These are phyloP conservation scores for Agrochola litura DNA, from an alignment of 2,888 invertebrate species.

Conservation along the genomic window DNA sequence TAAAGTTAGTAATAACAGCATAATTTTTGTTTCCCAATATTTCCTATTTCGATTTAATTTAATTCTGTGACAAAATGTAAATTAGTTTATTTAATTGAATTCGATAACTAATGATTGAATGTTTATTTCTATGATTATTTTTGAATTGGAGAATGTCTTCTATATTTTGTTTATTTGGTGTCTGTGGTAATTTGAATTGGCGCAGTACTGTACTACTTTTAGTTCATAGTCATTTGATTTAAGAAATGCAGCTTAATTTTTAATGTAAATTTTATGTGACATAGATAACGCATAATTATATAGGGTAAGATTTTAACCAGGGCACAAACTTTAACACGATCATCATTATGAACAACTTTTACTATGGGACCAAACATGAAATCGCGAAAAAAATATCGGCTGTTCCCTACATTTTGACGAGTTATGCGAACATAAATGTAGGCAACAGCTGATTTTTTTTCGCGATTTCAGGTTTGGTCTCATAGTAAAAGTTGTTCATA, in stretches of 20 bases:
- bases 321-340: no score
- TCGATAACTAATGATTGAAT: slow-evolving; percentile 53
- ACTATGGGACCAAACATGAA: no score
- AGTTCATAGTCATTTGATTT: slow-evolving; percentile 48
- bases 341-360: no score
- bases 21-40: slow-evolving; percentile 42
- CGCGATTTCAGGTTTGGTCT: no score
- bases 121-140: slow-evolving; percentile 54
- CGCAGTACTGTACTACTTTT: slow-evolving; percentile 54
- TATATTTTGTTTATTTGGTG: slow-evolving; percentile 54
- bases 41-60: slow-evolving; percentile 41
- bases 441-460: no score
- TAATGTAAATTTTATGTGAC: slow-evolving; percentile 53
- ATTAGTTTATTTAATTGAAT: slow-evolving; percentile 43
- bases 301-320: no score
- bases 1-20: slow-evolving; percentile 30
- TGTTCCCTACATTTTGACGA: no score
- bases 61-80: slow-evolving; percentile 36
- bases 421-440: no score
- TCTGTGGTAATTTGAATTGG: slow-evolving; percentile 46
- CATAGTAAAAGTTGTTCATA: no score
- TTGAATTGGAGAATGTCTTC: slow-evolving; percentile 52
- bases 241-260: slow-evolving; percentile 40
- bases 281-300: slow-evolving; percentile 11
- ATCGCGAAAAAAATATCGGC: no score